Evolutionary conservation across 2,113 vertebrate genomes (phyloP).

Genomic region (Hippocampus abdominalis): DNA sequence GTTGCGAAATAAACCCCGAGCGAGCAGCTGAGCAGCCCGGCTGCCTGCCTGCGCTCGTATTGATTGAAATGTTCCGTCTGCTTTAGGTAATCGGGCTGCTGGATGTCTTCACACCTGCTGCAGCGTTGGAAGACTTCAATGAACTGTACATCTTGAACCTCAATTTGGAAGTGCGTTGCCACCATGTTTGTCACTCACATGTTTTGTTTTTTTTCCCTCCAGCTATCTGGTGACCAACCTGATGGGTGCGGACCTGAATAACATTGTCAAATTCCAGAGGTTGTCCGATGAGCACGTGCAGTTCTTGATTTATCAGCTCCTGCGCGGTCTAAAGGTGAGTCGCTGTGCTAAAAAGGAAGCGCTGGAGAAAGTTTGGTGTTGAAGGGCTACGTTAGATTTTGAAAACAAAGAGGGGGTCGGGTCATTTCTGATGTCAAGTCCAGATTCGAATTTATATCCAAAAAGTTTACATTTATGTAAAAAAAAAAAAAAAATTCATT

Average conservation of each 20-base stretch:
- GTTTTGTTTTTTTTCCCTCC: slow-evolving; percentile 3
- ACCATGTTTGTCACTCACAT: neutral
- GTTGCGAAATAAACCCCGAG: slow-evolving; percentile 8
- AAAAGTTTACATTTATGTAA: too few species aligned
- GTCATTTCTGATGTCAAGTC: neutral
- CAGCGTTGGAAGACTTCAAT: slow-evolving; percentile 86
- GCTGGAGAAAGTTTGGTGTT: neutral
- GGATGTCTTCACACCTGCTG: slow-evolving; percentile 92
- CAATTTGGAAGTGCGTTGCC: neutral
- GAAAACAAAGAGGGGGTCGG: neutral
- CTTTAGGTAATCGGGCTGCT: slow-evolving; percentile 82
- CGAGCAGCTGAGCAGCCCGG: slow-evolving; percentile 6
- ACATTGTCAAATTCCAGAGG: slow-evolving; percentile 95
- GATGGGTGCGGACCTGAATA: slow-evolving; percentile 97
- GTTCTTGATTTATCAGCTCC: slow-evolving; percentile 96
- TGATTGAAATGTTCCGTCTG: slow-evolving; percentile 14
- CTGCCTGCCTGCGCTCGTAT: too few species aligned
- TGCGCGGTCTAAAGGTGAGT: slow-evolving; percentile 91
- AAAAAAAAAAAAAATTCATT: neutral
- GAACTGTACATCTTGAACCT: slow-evolving; percentile 83
- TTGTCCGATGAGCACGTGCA: slow-evolving; percentile 95
- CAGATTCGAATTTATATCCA: too few species aligned
- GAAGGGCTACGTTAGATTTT: neutral
- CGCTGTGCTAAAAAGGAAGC: neutral
- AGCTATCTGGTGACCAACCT: slow-evolving; percentile 96